Conservation (phyloP, 35 echinoderm and acorn worm species). For the Ophioderma brevispina region DNA sequence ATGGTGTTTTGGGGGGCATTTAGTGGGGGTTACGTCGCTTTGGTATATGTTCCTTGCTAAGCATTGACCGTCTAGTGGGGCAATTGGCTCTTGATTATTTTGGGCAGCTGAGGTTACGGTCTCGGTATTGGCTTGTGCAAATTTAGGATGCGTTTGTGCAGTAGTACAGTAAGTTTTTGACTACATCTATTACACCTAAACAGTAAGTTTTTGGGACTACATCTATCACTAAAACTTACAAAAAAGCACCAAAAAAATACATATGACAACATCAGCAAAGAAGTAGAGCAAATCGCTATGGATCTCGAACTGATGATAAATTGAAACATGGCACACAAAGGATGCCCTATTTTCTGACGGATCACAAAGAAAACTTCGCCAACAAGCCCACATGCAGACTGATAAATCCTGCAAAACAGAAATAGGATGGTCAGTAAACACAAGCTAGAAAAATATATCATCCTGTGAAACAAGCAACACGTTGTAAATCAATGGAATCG, state of each 20-base stretch:
- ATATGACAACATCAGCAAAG: slow-evolving; percentile 31
- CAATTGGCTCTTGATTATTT: no score
- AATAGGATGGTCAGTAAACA: slow-evolving; percentile 35
- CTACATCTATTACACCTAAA: no score
- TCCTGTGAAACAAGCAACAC: not conserved
- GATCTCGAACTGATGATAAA: slow-evolving; percentile 28
- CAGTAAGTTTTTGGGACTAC: not conserved
- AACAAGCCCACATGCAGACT: slow-evolving; percentile 42
- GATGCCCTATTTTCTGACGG: slow-evolving; percentile 49
- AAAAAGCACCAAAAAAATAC: not conserved
- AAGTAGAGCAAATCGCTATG: slow-evolving; percentile 33
- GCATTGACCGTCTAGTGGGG: no score
- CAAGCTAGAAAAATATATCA: slow-evolving; percentile 20
- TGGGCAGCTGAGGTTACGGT: no score
- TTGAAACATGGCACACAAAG: slow-evolving; percentile 39
- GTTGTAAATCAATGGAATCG: slow-evolving; percentile 37
- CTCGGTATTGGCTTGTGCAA: no score
- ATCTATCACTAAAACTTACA: slow-evolving; percentile 4
- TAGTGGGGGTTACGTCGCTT: no score
- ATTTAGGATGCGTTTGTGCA: no score
- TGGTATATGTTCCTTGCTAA: no score
- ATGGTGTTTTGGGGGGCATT: no score
- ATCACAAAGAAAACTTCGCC: slow-evolving; percentile 52
- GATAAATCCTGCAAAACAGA: slow-evolving; percentile 50
- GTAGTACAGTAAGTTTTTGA: no score